These are phyloP conservation scores for Leptopilina drosophilae DNA, from an alignment of 2,888 invertebrate species.

Conservation along the genomic window DNA sequence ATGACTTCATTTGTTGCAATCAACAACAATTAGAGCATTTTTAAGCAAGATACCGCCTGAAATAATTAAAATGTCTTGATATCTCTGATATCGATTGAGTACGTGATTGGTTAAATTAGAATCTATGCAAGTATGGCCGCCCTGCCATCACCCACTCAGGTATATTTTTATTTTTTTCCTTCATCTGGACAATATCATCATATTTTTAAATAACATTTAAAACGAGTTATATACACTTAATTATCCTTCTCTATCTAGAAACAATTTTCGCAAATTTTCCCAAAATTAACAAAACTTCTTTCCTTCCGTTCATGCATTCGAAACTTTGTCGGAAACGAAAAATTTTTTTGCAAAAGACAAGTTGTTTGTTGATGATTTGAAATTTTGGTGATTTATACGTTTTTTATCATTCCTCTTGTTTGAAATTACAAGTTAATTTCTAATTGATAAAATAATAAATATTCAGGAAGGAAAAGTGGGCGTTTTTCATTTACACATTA, in stretches of 20 bases:
- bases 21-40: slow-evolving; percentile 38
- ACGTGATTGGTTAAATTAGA: slow-evolving; percentile 74
- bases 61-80: slow-evolving; percentile 64
- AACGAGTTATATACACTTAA: not conserved
- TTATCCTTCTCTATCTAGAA: not conserved
- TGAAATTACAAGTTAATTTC: not conserved
- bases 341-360: too few relatives aligned
- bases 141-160: slow-evolving; percentile 91
- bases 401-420: too few relatives aligned
- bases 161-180: slow-evolving; percentile 76
- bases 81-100: slow-evolving; percentile 74
- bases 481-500: not conserved
- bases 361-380: too few relatives aligned
- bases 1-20: slow-evolving; percentile 24
- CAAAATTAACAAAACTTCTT: too few relatives aligned
- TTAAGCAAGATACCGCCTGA: slow-evolving; percentile 40
- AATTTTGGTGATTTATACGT: too few relatives aligned
- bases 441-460: too few relatives aligned
- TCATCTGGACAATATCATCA: slow-evolving; percentile 38
- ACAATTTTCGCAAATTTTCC: too few relatives aligned
- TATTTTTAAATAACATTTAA: not conserved
- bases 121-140: slow-evolving; percentile 86
- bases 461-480: not conserved
- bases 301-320: too few relatives aligned
- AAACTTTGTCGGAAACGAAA: too few relatives aligned